These are phyloP conservation scores for Pangasius djambal DNA, from an alignment of 2,797 vertebrate genomes.

Conservation along the genomic window DNA sequence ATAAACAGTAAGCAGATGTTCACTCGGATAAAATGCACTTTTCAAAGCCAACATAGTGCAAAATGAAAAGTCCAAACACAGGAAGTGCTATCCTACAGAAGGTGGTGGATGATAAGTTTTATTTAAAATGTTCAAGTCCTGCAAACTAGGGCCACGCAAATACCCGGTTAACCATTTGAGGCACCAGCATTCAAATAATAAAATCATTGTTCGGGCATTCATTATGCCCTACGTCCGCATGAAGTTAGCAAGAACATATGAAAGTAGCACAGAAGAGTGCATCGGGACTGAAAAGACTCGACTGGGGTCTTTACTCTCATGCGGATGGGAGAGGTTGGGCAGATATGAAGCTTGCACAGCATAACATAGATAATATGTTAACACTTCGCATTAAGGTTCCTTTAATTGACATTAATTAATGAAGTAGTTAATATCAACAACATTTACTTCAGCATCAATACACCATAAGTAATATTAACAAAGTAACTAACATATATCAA, in stretches of 20 bases:
- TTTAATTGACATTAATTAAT: neutral
- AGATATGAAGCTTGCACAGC: neutral
- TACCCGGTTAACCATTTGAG: neutral
- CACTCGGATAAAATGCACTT: conserved; percentile 12
- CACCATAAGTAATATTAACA: too few species aligned
- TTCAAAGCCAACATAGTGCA: neutral
- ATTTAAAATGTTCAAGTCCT: conserved; percentile 14
- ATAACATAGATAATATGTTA: neutral
- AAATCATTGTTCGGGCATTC: neutral
- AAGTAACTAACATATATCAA: neutral
- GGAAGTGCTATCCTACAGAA: neutral
- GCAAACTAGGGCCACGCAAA: neutral
- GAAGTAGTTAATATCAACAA: neutral
- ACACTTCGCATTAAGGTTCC: neutral
- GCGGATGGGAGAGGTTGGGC: too few species aligned
- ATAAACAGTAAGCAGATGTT: conserved; percentile 35
- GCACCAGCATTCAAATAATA: neutral
- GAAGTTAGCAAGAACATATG: neutral
- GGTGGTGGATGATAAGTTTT: conserved; percentile 21
- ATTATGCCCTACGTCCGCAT: neutral
- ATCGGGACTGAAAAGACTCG: neutral
- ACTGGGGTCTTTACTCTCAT: too few species aligned
- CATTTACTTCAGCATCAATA: too few species aligned
- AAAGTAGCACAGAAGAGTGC: neutral
- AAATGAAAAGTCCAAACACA: conserved; percentile 17